Evolutionary conservation across 2,888 invertebrate genomes (phyloP), one percentile per base, ranked within the genome.

Genomic region (Platycheirus rosarum): DNA sequence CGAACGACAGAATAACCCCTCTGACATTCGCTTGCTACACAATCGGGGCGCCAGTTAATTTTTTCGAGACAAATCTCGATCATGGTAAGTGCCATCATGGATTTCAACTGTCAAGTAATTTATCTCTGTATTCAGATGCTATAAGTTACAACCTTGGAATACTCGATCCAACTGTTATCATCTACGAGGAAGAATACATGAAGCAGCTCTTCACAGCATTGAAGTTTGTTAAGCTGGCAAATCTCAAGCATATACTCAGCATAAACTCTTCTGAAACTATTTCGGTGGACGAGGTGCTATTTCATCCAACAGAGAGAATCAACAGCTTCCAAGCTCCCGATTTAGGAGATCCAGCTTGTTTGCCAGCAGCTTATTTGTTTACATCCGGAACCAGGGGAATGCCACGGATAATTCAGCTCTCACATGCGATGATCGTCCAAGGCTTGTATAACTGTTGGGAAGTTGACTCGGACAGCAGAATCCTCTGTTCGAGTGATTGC

Each of bases 371-470:
- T 29, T 48, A 85, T 6, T 75, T 85, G 53, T 66, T 85, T 9
- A 86, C 85, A 2, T 85, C 86, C 0, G 86, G 85, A 1, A 68
- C 85, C 4, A 85, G 85, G 0, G 86, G 85, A n/a, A 55, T 80
- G 26, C 85, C 86, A 6, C 84, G 85, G 23, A 60, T 80, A 13
- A 75, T 82, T 6, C 74, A 77, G 42, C 74, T 85, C 1, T 84
- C 82, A 0, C 86, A 86, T 18, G 75, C 85, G 2, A 46, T 84
- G 13, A 60, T 86, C 48, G 60, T 80, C 6, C 78, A 84, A 70
- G 78, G 82, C 0, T 14, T 84, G 1, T 65, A 84, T 16, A 74
- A 51, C 1, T 85, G 74, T 75, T 86, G 86, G 85, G 35, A 77
- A 6, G 42, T 68, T 6, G 16, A 57, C 2, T n/a, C 35, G 1